Percentiles rank a stretch among this genome's conserved stretches.
phyloP scores from a whole-genome alignment of 2,113 vertebrate species.

The Otolemur garnettii region DNA sequence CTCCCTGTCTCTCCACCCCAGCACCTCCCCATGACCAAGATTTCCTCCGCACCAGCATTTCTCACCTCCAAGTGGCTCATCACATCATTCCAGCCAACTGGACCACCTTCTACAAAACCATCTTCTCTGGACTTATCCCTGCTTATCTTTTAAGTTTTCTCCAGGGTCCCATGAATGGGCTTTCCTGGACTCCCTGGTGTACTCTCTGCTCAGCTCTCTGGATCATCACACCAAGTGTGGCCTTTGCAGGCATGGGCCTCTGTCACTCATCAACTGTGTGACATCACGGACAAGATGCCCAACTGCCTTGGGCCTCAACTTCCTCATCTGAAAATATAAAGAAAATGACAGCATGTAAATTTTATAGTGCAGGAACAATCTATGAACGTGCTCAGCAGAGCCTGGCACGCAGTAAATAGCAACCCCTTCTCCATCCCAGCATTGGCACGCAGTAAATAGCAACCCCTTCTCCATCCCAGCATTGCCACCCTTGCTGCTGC shows the following conservation, averaged over 20 bases:
- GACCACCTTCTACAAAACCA: background rate
- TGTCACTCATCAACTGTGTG: background rate
- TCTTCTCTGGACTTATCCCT: background rate
- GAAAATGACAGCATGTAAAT: fast-evolving
- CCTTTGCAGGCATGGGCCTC: fast-evolving
- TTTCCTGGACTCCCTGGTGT: background rate
- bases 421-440: fast-evolving
- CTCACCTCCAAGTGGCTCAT: fast-evolving
- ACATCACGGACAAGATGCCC: background rate
- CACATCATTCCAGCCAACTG: fast-evolving
- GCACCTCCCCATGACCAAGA: fast-evolving
- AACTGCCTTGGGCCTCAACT: background rate
- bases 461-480: fast-evolving
- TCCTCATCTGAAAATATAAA: background rate
- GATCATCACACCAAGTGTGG: too few species aligned
- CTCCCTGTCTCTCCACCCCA: background rate
- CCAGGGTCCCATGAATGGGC: background rate
- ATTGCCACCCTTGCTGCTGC: too few species aligned
- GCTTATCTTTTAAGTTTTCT: background rate
- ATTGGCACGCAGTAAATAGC: fast-evolving
- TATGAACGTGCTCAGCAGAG: fast-evolving
- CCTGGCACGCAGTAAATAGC: fast-evolving
- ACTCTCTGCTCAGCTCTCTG: fast-evolving
- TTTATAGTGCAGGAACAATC: fast-evolving
- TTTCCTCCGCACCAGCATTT: fast-evolving